These are phyloP conservation scores for Porites lutea DNA, from an alignment of 64 coral and sea anemone species.

Conservation along the genomic window DNA sequence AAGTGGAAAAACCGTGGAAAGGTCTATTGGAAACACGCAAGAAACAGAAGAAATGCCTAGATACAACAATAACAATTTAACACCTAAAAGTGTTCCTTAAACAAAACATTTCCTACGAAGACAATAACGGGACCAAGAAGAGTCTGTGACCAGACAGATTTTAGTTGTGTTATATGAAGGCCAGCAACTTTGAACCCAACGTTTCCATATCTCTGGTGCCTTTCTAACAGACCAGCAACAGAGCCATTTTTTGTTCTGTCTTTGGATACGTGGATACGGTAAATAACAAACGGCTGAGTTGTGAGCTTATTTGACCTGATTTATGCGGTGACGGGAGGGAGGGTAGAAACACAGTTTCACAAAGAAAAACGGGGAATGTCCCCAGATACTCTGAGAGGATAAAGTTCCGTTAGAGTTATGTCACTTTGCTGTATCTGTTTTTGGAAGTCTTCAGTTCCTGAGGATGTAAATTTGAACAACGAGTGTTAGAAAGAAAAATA, in stretches of 20 bases:
- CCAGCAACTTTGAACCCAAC: constrained; percentile 75
- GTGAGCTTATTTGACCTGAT: constrained; percentile 58
- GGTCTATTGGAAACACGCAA: no score
- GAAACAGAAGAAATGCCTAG: no score
- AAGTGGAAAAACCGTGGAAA: no score
- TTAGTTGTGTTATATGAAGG: constrained; percentile 65
- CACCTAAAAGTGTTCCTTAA: constrained; percentile 68
- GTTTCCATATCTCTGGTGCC: constrained; percentile 60
- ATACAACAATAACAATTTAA: no score
- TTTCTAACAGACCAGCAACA: constrained; percentile 54
- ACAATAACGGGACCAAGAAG: constrained; percentile 67
- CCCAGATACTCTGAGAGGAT: constrained; percentile 47
- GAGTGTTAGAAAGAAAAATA: constrained; percentile 75
- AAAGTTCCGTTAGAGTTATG: background rate
- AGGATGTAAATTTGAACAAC: constrained; percentile 59
- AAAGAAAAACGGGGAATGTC: constrained; percentile 56
- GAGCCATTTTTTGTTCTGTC: constrained; percentile 55
- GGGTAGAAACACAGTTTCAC: constrained; percentile 58
- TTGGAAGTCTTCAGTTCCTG: constrained; percentile 56
- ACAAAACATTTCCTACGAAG: constrained; percentile 74
- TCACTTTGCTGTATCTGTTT: constrained; percentile 27
- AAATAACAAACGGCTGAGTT: constrained; percentile 48
- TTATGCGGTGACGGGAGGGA: constrained; percentile 44
- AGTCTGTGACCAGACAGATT: constrained; percentile 63
- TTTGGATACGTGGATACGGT: background rate